Evolutionary conservation across 2,113 vertebrate species (phyloP).

Genomic region (zebrafish (Danio rerio)): GRCz12tu NC_133200.1:40377001-40377500

Average conservation of each 20-base stretch:
- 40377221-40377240: too few species aligned
- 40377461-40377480: background rate
- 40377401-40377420: background rate
- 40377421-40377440: background rate
- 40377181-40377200: background rate
- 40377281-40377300: too few species aligned
- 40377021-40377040: constrained; percentile 99
- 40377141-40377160: background rate
- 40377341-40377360: background rate
- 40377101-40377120: constrained; percentile 83
- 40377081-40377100: constrained; percentile 87
- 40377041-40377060: constrained; percentile 99
- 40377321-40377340: background rate
- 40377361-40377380: constrained; percentile 5
- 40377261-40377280: too few species aligned
- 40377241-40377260: too few species aligned
- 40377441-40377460: background rate
- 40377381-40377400: background rate
- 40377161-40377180: background rate
- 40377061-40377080: constrained; percentile 99
- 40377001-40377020: constrained; percentile 88
- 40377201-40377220: constrained; percentile 6
- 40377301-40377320: background rate
- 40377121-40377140: constrained; percentile 80
- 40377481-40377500: constrained; percentile 1